Percentiles rank a stretch among this genome's conserved stretches.
Conservation (phyloP, 2,113 vertebrate genomes). For the Neogale vison region DNA sequence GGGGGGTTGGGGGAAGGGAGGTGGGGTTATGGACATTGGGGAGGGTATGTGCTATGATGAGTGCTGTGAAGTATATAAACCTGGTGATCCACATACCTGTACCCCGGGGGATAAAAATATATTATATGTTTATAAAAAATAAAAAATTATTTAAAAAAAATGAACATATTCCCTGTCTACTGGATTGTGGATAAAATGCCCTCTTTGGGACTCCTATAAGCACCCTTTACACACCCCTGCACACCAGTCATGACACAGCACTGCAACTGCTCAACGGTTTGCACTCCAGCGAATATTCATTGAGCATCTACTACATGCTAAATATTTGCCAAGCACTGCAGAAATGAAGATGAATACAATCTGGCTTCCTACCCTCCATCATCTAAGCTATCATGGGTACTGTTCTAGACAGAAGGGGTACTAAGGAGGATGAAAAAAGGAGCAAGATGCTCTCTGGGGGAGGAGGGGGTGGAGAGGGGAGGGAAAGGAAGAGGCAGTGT, state of each 20-base stretch:
- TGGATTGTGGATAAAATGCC: neutral
- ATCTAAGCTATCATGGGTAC: neutral
- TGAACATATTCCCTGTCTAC: neutral
- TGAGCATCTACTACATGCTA: neutral
- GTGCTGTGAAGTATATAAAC: too few relatives aligned
- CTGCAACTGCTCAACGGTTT: neutral
- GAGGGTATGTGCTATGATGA: too few relatives aligned
- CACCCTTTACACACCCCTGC: neutral
- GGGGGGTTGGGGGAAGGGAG: too few relatives aligned
- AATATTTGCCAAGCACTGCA: conserved; percentile 14
- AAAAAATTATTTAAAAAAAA: neutral
- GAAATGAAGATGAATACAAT: neutral
- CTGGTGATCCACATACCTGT: too few relatives aligned
- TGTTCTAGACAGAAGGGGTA: neutral
- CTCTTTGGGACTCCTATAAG: neutral
- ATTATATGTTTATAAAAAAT: too few relatives aligned
- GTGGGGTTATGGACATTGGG: too few relatives aligned
- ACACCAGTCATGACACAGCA: neutral
- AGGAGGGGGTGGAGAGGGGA: neutral
- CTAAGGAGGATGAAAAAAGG: neutral
- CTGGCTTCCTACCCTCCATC: neutral
- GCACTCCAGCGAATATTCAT: neutral
- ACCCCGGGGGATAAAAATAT: too few relatives aligned
- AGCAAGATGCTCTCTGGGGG: neutral
- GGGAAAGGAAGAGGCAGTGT: neutral